Evolutionary conservation across 2,888 invertebrate genomes (phyloP).

Genomic region (Tipula confusa): DNA sequence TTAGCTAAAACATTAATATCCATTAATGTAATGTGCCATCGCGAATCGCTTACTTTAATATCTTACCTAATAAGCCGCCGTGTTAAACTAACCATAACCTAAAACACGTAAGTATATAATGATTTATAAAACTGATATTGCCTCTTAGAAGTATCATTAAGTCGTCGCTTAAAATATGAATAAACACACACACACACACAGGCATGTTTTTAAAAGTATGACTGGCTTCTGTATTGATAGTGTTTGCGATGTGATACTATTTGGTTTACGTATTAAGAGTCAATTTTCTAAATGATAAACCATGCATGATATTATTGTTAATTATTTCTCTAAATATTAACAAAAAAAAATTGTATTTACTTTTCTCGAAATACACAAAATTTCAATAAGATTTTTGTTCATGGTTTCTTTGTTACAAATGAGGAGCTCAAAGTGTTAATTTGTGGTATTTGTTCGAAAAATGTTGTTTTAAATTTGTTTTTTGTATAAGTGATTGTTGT

Average conservation of each 20-base stretch:
- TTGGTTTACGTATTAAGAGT: slow-evolving; percentile 26
- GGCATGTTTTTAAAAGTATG: no score
- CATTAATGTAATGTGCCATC: neutral
- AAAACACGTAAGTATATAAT: neutral
- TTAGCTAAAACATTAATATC: neutral
- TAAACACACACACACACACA: neutral
- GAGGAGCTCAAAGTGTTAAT: neutral
- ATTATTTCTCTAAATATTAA: slow-evolving; percentile 20
- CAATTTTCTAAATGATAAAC: slow-evolving; percentile 42
- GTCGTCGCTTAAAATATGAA: neutral
- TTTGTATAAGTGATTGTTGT: neutral
- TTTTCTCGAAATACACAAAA: neutral
- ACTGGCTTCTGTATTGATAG: no score
- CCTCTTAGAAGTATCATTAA: neutral
- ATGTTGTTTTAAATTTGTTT: neutral
- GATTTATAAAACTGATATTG: neutral
- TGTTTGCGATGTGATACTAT: neutral
- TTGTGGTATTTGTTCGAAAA: neutral
- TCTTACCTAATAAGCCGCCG: neutral
- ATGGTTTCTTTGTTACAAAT: neutral
- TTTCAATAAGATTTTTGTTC: slow-evolving; percentile 25
- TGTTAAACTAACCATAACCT: neutral
- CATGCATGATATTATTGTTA: slow-evolving; percentile 36
- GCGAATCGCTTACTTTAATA: neutral
- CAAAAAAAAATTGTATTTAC: neutral